Conservation (phyloP, 2,797 vertebrate genomes). For the Takifugu rubripes region DNA sequence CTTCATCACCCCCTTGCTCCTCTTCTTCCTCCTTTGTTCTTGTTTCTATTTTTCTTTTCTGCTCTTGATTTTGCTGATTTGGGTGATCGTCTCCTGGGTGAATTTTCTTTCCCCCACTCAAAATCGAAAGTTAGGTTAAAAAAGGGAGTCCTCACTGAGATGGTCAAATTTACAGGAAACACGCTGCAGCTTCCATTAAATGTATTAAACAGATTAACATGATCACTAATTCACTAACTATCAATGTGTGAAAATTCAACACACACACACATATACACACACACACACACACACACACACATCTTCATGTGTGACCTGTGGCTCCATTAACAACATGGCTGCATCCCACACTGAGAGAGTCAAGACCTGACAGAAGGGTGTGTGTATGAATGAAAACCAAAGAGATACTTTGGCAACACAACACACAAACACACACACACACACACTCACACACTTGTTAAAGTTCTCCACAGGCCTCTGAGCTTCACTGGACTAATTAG, state of each 20-base stretch:
- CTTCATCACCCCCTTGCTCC: neutral
- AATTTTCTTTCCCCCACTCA: conserved; percentile 41
- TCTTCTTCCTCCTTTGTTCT: conserved; percentile 32
- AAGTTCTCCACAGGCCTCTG: conserved; percentile 50
- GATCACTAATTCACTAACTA: no score
- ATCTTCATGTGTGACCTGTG: conserved; percentile 1
- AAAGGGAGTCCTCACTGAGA: no score
- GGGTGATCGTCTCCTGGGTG: conserved; percentile 59
- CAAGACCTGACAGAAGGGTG: conserved; percentile 33
- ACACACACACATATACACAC: no score
- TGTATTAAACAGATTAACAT: no score
- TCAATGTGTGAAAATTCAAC: no score
- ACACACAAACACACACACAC: neutral
- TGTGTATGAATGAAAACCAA: conserved; percentile 34
- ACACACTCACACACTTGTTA: conserved; percentile 20
- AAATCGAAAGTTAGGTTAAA: no score
- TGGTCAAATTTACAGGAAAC: no score
- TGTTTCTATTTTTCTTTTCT: conserved; percentile 4
- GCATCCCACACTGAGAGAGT: conserved; percentile 25
- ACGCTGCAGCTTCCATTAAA: no score
- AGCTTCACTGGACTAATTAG: conserved; percentile 56
- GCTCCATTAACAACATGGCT: conserved; percentile 25
- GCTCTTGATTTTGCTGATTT: conserved; percentile 38
- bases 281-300: conserved; percentile 6
- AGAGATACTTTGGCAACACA: conserved; percentile 43